Conservation (phyloP, 2,113 vertebrate genomes). For the Platycercus adscitus region DNA sequence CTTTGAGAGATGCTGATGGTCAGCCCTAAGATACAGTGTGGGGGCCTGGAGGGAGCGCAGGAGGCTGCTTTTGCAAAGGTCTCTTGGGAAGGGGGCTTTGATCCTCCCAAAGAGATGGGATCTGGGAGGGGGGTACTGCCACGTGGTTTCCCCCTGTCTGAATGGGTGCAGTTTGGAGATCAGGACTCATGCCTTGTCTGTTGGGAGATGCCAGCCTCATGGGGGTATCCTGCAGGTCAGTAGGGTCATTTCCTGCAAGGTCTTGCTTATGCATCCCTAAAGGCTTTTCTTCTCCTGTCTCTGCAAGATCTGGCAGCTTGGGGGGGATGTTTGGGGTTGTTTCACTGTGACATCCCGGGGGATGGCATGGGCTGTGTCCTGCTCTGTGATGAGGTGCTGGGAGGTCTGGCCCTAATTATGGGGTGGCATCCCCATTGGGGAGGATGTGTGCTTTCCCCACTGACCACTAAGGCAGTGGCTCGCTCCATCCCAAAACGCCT, state of each 20-base stretch:
- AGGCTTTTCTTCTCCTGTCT: neutral
- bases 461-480: rapidly evolving
- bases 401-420: neutral
- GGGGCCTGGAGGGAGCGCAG: neutral
- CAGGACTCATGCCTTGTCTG: neutral
- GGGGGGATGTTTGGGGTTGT: neutral
- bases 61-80: neutral
- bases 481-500: neutral
- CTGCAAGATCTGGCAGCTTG: neutral
- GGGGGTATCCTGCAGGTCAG: neutral
- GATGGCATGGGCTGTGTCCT: neutral
- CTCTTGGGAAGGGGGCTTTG: neutral
- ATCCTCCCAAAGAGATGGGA: neutral
- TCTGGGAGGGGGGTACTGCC: rapidly evolving
- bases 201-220: rapidly evolving
- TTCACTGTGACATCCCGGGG: neutral
- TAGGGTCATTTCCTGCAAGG: neutral
- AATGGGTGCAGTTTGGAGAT: rapidly evolving
- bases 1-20: neutral
- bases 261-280: neutral
- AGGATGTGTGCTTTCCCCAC: neutral
- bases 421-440: neutral
- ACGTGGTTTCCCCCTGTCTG: neutral
- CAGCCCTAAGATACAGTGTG: rapidly evolving
- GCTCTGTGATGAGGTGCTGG: neutral